Conservation (phyloP, 2,113 vertebrate species). For the Chionomys nivalis region DNA sequence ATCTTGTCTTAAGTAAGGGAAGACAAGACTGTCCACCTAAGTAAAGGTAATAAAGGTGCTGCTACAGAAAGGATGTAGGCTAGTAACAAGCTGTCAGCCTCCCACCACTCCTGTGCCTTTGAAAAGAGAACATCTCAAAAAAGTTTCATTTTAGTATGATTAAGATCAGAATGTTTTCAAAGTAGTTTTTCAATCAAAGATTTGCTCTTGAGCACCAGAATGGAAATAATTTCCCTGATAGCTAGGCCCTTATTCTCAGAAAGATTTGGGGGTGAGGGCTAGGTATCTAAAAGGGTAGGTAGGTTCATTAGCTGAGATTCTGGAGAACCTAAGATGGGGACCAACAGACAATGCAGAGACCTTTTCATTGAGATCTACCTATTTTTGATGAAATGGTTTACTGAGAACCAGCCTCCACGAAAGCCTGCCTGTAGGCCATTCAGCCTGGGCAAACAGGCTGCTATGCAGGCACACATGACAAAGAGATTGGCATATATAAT, state of each 20-base stretch:
- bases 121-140: constrained; percentile 29
- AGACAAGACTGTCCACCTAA: constrained; percentile 16
- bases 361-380: constrained; percentile 6
- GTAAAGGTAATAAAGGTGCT: background rate
- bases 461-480: background rate
- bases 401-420: background rate
- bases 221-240: constrained; percentile 27
- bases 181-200: constrained; percentile 51
- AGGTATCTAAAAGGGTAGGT: background rate
- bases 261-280: background rate
- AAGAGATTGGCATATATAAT: background rate
- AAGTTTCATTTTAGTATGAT: constrained; percentile 50
- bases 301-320: background rate
- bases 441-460: background rate
- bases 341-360: background rate
- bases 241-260: background rate
- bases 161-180: constrained; percentile 42
- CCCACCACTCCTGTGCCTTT: constrained; percentile 1
- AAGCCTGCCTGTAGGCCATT: constrained; percentile 48
- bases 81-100: constrained; percentile 45
- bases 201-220: constrained; percentile 10
- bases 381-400: background rate
- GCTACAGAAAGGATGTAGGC: background rate
- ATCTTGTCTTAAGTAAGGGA: constrained; percentile 20
- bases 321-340: background rate